Evolutionary conservation across 2,113 vertebrate species (phyloP).

Genomic region (Peromyscus polionotus): DNA sequence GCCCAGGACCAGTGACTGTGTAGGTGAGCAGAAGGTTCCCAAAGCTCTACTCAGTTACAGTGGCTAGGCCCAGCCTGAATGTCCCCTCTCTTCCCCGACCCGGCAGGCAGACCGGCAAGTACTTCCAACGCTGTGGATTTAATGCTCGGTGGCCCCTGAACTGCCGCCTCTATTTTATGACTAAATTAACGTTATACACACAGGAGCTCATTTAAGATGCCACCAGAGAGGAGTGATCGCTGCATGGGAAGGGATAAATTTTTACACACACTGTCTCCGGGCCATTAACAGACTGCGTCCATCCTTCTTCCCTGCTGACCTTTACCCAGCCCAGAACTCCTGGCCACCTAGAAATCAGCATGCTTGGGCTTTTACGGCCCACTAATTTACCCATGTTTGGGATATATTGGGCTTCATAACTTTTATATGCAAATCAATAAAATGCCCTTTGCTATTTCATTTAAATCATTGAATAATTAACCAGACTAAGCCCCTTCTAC

Average conservation of each 20-base stretch:
- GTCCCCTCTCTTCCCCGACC: rapidly evolving
- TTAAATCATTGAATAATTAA: slow-evolving; percentile 86
- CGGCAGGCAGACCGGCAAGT: slow-evolving; percentile 70
- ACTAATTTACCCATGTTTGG: slow-evolving; percentile 82
- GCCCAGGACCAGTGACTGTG: neutral
- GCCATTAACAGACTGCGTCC: slow-evolving; percentile 80
- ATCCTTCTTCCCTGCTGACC: slow-evolving; percentile 84
- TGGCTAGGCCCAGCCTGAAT: rapidly evolving
- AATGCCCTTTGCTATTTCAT: slow-evolving; percentile 81
- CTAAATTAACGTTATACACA: slow-evolving; percentile 86
- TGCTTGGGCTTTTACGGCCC: slow-evolving; percentile 80
- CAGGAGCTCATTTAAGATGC: slow-evolving; percentile 85
- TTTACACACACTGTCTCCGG: slow-evolving; percentile 78
- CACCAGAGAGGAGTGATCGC: slow-evolving; percentile 81
- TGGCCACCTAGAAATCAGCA: slow-evolving; percentile 78
- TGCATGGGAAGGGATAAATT: slow-evolving; percentile 84
- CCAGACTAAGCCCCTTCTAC: neutral
- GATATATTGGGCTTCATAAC: slow-evolving; percentile 78
- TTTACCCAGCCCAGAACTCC: slow-evolving; percentile 74
- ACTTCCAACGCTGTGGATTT: slow-evolving; percentile 81
- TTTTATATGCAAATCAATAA: slow-evolving; percentile 87
- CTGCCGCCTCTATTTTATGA: slow-evolving; percentile 85
- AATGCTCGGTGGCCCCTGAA: slow-evolving; percentile 83
- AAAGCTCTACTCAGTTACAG: neutral
- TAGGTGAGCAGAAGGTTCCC: no score